These are phyloP conservation scores for Pomatorhinus ruficollis DNA, from an alignment of 2,113 vertebrate genomes.

Conservation along the genomic window DNA sequence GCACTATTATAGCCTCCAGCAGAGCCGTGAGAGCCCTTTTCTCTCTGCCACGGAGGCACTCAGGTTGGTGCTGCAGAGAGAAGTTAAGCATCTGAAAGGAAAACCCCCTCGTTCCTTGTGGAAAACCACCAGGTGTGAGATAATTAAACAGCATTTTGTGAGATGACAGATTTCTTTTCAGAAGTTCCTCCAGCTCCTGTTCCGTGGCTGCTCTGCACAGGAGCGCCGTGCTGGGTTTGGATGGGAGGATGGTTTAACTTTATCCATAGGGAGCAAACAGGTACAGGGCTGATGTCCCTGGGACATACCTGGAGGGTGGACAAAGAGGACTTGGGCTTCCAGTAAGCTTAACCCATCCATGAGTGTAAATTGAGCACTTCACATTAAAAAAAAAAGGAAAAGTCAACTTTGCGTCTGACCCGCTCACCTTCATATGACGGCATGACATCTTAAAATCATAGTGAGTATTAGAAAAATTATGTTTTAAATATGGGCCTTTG, in stretches of 20 bases:
- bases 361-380: slow-evolving; percentile 72
- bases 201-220: rapidly evolving
- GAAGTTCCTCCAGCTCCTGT: background rate
- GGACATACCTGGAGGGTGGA: slow-evolving; percentile 1
- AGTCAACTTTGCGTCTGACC: slow-evolving; percentile 77
- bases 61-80: background rate
- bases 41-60: background rate
- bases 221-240: background rate
- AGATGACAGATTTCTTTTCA: background rate
- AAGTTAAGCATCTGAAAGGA: background rate
- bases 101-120: background rate
- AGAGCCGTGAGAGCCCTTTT: background rate
- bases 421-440: slow-evolving; percentile 70
- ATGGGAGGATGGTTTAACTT: background rate
- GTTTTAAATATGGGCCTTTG: slow-evolving; percentile 79
- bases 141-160: background rate
- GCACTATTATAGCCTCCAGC: background rate
- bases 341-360: slow-evolving; percentile 70
- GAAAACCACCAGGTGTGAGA: background rate
- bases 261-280: background rate
- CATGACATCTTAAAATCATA: slow-evolving; percentile 82
- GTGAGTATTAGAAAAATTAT: slow-evolving; percentile 79
- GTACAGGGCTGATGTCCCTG: slow-evolving; percentile 10
- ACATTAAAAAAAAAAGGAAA: slow-evolving; percentile 41
- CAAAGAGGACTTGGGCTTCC: slow-evolving; percentile 58